These are phyloP conservation scores for Pseudococcus longispinus DNA, from an alignment of 2,888 invertebrate species.

Conservation along the genomic window DNA sequence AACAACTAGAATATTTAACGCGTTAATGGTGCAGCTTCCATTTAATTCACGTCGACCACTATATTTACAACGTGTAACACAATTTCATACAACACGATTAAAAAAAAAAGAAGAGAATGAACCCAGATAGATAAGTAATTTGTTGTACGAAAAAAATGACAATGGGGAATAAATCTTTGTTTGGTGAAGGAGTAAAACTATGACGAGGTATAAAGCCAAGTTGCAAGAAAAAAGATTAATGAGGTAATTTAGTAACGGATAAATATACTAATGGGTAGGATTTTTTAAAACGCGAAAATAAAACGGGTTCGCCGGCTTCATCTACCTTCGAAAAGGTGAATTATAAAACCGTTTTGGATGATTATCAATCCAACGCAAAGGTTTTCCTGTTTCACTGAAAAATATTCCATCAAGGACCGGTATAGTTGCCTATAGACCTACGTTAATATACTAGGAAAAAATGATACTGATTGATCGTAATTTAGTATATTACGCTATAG, in stretches of 20 bases:
- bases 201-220: not conserved
- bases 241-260: not conserved
- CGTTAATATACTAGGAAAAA: not conserved
- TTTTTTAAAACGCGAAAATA: not conserved
- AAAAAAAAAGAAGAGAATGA: not conserved
- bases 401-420: not conserved
- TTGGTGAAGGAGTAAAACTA: not conserved
- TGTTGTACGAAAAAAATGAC: not conserved
- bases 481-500: no score
- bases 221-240: not conserved
- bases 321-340: not conserved
- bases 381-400: not conserved
- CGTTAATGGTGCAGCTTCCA: not conserved
- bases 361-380: not conserved
- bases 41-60: not conserved
- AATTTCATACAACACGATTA: not conserved
- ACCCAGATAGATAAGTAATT: not conserved
- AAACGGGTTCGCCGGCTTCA: not conserved
- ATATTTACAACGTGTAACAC: not conserved
- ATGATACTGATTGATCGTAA: not conserved
- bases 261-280: not conserved
- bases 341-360: not conserved
- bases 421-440: not conserved
- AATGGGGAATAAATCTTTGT: not conserved
- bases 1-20: not conserved